phyloP scores from a whole-genome alignment of 2,113 vertebrate species.

The Oreochromis niloticus region DNA sequence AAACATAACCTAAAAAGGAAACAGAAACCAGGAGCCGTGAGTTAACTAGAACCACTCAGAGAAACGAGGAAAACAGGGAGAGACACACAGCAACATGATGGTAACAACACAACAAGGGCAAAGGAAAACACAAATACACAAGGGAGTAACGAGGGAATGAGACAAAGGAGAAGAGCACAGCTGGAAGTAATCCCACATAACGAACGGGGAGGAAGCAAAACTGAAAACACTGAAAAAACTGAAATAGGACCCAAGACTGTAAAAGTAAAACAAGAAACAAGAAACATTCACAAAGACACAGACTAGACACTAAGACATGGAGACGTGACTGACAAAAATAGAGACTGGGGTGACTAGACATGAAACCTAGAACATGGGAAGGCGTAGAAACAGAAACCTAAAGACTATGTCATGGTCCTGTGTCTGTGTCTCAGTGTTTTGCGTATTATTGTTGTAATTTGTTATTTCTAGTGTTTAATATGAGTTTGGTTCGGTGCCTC shows the following conservation, averaged over 20 bases:
- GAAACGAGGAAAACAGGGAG: background rate
- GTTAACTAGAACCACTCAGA: background rate
- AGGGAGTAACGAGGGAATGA: background rate
- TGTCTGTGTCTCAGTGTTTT: background rate
- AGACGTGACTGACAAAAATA: background rate
- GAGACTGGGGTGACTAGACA: background rate
- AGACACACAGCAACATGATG: background rate
- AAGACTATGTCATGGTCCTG: background rate
- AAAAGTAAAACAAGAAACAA: background rate
- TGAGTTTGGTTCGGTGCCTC: too few relatives aligned
- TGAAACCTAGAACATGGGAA: background rate
- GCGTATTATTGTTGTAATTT: background rate
- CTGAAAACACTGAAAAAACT: background rate
- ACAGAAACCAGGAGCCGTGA: background rate
- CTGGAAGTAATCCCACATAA: background rate
- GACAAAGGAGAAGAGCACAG: background rate
- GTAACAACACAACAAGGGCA: background rate
- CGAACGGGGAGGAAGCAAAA: accelerated
- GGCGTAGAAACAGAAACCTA: background rate
- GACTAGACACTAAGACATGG: background rate
- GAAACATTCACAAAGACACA: background rate
- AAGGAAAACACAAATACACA: background rate
- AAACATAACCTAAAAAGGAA: background rate
- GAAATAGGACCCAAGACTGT: background rate
- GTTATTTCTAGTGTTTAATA: background rate